These are phyloP conservation scores for Megaceryle maxima DNA, from an alignment of 2,113 vertebrate genomes.

Conservation along the genomic window DNA sequence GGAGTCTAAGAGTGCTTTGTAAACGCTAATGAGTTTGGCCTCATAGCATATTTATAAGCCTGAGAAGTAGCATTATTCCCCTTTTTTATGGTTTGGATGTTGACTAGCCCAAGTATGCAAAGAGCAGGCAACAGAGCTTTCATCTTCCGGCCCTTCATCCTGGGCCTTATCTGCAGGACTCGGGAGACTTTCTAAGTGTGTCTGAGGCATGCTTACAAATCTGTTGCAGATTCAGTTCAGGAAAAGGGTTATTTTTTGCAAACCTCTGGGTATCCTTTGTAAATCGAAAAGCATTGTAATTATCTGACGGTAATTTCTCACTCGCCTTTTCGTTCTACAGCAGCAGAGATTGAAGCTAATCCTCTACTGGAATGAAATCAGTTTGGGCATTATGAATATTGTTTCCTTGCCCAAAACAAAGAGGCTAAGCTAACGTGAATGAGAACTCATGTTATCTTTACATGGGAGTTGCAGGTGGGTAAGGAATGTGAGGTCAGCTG, in stretches of 20 bases:
- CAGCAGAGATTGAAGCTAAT: conserved; percentile 43
- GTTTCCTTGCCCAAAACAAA: conserved; percentile 41
- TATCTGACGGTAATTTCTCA: conserved; percentile 16
- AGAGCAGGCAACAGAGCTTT: neutral
- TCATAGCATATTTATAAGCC: conserved; percentile 47
- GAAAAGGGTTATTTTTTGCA: neutral
- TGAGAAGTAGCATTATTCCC: conserved; percentile 13
- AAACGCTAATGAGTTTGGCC: conserved; percentile 54
- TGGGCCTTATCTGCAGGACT: neutral
- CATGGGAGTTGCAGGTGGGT: conserved; percentile 59
- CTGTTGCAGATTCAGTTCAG: neutral
- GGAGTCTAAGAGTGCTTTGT: conserved; percentile 40
- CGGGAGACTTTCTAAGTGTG: neutral
- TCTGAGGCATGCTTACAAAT: conserved; percentile 10
- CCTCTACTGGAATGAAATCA: conserved; percentile 33
- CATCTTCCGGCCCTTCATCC: neutral
- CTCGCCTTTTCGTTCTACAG: neutral
- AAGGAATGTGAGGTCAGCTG: conserved; percentile 57
- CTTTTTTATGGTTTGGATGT: neutral
- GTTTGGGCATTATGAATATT: conserved; percentile 21
- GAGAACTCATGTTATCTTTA: conserved; percentile 48
- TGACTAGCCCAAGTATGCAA: neutral
- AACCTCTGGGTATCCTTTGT: conserved; percentile 9
- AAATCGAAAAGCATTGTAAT: neutral
- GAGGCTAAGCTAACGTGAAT: conserved; percentile 27